Percentiles rank a stretch among this genome's conserved stretches.
Evolutionary conservation across 2,113 vertebrate species (phyloP).

Genomic region (Menura novaehollandiae): DNA sequence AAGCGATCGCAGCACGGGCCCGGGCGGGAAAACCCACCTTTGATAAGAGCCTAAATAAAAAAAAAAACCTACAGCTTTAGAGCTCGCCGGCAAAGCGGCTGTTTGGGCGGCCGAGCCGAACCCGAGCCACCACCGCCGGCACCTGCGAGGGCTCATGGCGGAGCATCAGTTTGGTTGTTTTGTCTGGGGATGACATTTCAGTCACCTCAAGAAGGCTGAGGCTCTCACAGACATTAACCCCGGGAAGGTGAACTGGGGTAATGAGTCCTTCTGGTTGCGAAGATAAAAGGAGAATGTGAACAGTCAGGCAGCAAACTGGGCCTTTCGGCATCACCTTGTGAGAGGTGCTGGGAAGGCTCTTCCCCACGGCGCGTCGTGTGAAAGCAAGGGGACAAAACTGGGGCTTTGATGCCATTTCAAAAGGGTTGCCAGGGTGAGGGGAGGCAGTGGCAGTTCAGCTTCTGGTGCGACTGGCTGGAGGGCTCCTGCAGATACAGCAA

Average conservation of each 20-base stretch:
- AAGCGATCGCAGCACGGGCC: neutral
- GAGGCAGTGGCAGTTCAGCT: neutral
- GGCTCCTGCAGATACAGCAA: neutral
- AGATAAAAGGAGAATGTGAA: neutral
- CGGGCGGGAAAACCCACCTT: neutral
- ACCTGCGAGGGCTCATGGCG: neutral
- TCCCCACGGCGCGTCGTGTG: neutral
- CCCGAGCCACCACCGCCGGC: neutral
- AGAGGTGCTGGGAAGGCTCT: neutral
- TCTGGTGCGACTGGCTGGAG: neutral
- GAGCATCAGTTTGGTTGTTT: neutral
- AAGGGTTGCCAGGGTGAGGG: neutral
- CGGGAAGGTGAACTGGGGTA: neutral
- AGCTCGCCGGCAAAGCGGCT: neutral
- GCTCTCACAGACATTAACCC: neutral
- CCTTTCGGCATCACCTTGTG: neutral
- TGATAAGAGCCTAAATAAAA: conserved; percentile 30
- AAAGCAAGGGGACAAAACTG: neutral
- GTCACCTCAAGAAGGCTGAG: neutral
- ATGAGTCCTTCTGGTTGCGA: neutral
- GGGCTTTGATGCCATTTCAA: neutral
- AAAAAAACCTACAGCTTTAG: neutral
- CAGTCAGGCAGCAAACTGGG: neutral
- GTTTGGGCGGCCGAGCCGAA: neutral
- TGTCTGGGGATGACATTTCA: neutral